These are phyloP conservation scores for Anarhynchus alexandrinus DNA, from an alignment of 2,113 vertebrate genomes.

Conservation along the genomic window DNA sequence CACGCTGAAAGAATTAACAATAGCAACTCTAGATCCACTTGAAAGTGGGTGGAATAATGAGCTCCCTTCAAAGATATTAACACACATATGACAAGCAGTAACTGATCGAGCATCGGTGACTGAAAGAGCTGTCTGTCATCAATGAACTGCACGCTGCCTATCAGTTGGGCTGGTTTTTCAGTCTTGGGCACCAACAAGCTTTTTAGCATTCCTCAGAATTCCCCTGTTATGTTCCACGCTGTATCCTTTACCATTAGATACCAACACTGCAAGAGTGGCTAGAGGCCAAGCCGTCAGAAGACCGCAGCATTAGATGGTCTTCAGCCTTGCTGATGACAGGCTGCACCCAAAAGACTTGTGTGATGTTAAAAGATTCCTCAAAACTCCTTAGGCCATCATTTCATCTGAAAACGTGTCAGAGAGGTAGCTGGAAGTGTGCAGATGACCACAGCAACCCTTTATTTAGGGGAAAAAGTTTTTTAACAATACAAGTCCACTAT, in stretches of 20 bases:
- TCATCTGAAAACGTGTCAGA: neutral
- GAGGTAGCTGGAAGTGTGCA: neutral
- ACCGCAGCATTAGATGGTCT: neutral
- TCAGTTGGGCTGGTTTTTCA: neutral
- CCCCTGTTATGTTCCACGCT: neutral
- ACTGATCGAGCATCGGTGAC: neutral
- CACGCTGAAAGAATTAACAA: slow-evolving; percentile 29
- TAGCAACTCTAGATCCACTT: slow-evolving; percentile 20
- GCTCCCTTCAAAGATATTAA: slow-evolving; percentile 20
- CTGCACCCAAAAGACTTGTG: neutral
- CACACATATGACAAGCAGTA: neutral
- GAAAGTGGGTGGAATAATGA: slow-evolving; percentile 56
- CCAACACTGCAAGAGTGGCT: neutral
- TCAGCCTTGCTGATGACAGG: neutral
- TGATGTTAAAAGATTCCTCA: neutral
- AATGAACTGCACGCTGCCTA: neutral
- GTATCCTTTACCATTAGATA: neutral
- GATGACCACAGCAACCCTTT: neutral
- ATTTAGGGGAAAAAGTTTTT: neutral
- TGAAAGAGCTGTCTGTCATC: neutral
- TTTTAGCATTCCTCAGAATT: neutral
- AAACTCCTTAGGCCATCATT: neutral
- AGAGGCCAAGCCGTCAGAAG: neutral
- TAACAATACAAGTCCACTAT: neutral
- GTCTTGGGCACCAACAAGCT: neutral